Conservation (phyloP, 1,140 invertebrate species). For the Maniola jurtina region DNA sequence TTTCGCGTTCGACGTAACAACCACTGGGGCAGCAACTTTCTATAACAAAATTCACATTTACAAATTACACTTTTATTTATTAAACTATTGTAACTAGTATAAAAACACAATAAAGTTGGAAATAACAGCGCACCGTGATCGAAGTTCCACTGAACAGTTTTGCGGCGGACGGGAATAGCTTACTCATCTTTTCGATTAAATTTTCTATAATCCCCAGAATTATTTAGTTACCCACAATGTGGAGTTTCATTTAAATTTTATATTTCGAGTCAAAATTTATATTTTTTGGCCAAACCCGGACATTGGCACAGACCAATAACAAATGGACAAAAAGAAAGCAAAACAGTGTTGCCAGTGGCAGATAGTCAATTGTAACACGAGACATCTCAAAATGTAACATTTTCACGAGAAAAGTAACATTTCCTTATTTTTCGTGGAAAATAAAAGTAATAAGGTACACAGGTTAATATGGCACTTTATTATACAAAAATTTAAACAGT, state of each 20-base stretch:
- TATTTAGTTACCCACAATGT: constrained; percentile 1
- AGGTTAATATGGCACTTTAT: no score
- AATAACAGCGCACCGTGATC: constrained; percentile 47
- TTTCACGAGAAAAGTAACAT: no score
- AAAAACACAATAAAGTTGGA: constrained; percentile 12
- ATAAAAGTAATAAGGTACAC: no score
- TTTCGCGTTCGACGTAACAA: constrained; percentile 75
- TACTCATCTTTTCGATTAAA: constrained; percentile 62
- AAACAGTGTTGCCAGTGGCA: not conserved
- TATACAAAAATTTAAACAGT: no score
- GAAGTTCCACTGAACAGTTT: constrained; percentile 55
- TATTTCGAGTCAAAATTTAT: not conserved
- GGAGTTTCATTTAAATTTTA: not conserved
- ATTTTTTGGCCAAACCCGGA: not conserved
- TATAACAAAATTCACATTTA: constrained; percentile 33
- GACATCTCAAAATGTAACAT: no score
- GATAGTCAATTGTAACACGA: no score
- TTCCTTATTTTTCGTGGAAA: no score
- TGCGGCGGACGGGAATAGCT: constrained; percentile 59
- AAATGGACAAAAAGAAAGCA: not conserved
- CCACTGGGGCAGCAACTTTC: constrained; percentile 64
- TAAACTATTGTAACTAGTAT: not conserved
- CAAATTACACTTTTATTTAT: constrained; percentile 2
- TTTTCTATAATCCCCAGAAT: constrained; percentile 59
- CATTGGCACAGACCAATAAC: no score